Evolutionary conservation across 2,888 invertebrate genomes (phyloP), one percentile per base, ranked within the genome.

Genomic region (Empis stercorea): DNA sequence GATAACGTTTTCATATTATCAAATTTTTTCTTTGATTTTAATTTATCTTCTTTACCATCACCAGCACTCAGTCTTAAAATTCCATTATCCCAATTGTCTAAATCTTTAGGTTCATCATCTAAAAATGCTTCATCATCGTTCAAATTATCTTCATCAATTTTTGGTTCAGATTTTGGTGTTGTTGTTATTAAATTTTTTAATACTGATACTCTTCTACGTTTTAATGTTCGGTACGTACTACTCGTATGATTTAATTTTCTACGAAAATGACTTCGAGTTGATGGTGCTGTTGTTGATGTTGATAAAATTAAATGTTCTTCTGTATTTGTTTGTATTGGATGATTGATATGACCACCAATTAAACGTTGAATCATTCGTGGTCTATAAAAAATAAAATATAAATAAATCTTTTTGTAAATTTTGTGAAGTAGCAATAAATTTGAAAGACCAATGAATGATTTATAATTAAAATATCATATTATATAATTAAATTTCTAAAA

Each of bases 1-100:
- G 87, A 79, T 34, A 89, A 71, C 6, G 88, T 88, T 65, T 89
- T 89, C 64, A 80, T 84, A 27, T 84, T 81, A 53, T 87, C 87
- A 51, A 84, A 84, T 47, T 65, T 65, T 43, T 55, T 55, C 36
- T 49, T 73, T 4, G 53, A 61, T 58, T 60, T 72, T 36, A 68
- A 68, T 51, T 70, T 65, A 17, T 57, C 55, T 52, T 72, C 71
- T 56, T 79, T 81, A 7, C 82, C 82, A 52, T 76, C 79, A 20
- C 82, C 82, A 46, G 83, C 81, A 59, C 82, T 80, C 49, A 81
- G 76, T 59, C 80, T 73, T 57, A 80, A 70, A 62, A 84, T 76
- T 51, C 78, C 79, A 55, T 81, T 80, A 59, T 78, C 78, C 77
- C 78, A 78, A 56, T 76, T 70, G 47, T 64, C 65, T 34, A 64